phyloP scores from a whole-genome alignment of 2,113 vertebrate species.

The Poicephalus gulielmi region DNA sequence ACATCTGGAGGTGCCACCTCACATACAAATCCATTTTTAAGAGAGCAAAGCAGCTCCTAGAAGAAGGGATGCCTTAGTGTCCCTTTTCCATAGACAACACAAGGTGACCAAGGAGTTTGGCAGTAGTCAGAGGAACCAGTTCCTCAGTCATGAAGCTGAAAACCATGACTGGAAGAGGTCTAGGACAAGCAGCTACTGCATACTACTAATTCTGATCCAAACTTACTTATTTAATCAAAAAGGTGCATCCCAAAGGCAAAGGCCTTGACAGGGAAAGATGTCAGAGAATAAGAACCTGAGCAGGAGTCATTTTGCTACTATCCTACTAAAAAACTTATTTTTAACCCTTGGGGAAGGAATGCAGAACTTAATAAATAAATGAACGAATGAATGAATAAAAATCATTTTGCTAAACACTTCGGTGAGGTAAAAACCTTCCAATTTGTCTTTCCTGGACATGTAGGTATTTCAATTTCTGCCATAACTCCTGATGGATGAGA shows the following conservation, averaged over 20 bases:
- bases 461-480: background rate
- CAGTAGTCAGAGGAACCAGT: background rate
- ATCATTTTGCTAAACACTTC: background rate
- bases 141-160: background rate
- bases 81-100: background rate
- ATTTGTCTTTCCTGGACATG: background rate
- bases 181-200: background rate
- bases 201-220: background rate
- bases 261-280: background rate
- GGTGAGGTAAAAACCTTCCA: background rate
- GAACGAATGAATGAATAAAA: background rate
- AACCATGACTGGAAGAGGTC: background rate
- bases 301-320: background rate
- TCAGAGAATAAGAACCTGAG: background rate
- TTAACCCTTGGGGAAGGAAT: background rate
- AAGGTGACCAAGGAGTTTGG: background rate
- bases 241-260: background rate
- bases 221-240: background rate
- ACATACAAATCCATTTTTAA: background rate
- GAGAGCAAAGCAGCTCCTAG: background rate
- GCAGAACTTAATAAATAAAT: background rate
- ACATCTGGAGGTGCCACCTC: background rate
- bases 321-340: background rate
- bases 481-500: background rate
- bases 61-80: background rate